phyloP scores from a whole-genome alignment of 1,140 invertebrate species.

The Papilio glaucus region DNA sequence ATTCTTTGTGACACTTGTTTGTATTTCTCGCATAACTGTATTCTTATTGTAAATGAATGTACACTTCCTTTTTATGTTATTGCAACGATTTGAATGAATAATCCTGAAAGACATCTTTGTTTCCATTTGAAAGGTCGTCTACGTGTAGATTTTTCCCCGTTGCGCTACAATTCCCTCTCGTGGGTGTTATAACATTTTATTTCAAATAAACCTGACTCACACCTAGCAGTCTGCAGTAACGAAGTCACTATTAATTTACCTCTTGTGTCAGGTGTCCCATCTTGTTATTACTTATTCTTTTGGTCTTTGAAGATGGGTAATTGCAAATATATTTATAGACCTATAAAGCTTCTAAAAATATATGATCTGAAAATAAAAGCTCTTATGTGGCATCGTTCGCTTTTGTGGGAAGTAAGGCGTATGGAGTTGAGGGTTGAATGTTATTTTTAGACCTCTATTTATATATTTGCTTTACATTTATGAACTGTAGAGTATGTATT shows the following conservation, averaged over 20 bases:
- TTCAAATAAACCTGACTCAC: slow-evolving; percentile 31
- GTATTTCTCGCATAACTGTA: background rate
- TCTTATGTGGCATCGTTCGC: slow-evolving; percentile 29
- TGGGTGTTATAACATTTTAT: slow-evolving; percentile 36
- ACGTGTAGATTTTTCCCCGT: slow-evolving; percentile 29
- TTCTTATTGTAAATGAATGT: background rate
- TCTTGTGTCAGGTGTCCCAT: slow-evolving; percentile 18
- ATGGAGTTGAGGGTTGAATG: slow-evolving; percentile 26
- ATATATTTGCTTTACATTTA: background rate
- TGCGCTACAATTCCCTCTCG: slow-evolving; percentile 19
- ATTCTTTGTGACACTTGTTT: background rate
- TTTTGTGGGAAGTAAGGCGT: slow-evolving; percentile 32
- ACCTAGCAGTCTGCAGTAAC: slow-evolving; percentile 10
- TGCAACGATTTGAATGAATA: slow-evolving; percentile 1
- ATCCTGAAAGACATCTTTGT: slow-evolving; percentile 17
- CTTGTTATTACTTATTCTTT: slow-evolving; percentile 15
- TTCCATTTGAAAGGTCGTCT: slow-evolving; percentile 11
- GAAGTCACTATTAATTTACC: slow-evolving; percentile 32
- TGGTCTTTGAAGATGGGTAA: slow-evolving; percentile 15
- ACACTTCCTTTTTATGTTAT: slow-evolving; percentile 15
- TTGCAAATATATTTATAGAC: slow-evolving; percentile 32
- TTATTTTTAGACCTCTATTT: slow-evolving; percentile 26
- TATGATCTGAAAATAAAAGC: slow-evolving; percentile 30
- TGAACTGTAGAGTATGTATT: background rate
- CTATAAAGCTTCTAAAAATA: slow-evolving; percentile 30